Evolutionary conservation across 1,140 invertebrate species (phyloP).

Genomic region (Habropoda laboriosa): DNA sequence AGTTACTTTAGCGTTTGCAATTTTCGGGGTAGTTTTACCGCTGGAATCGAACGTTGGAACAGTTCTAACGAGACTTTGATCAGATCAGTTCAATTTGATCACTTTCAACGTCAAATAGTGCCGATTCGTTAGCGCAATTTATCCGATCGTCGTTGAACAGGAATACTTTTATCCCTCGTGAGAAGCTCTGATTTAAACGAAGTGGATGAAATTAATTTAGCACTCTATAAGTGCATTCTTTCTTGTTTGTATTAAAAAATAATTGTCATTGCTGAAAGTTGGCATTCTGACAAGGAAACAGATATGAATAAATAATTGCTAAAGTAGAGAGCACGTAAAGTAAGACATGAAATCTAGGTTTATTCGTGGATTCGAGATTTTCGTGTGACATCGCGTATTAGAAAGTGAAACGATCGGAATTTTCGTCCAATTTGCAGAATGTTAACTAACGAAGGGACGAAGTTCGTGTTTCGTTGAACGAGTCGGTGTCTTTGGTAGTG

Average conservation of each 20-base stretch:
- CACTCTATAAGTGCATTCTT: too few species aligned
- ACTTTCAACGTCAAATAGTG: neutral
- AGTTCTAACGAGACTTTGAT: neutral
- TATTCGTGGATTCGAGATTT: neutral
- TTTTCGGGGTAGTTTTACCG: too few species aligned
- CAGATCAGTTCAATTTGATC: neutral
- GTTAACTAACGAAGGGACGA: neutral
- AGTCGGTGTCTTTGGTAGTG: slow-evolving; percentile 19
- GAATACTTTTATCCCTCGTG: too few species aligned
- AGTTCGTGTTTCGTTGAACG: slow-evolving; percentile 36
- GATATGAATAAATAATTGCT: too few species aligned
- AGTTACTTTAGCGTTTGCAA: neutral
- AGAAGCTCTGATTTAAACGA: too few species aligned
- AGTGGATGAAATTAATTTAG: too few species aligned
- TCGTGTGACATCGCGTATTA: too few species aligned
- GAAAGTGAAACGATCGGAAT: neutral
- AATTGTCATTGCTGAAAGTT: too few species aligned
- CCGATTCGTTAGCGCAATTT: neutral
- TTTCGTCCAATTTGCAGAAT: slow-evolving; percentile 13
- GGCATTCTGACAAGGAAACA: too few species aligned
- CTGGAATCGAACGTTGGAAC: neutral
- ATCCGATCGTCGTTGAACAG: neutral
- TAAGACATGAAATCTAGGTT: too few species aligned
- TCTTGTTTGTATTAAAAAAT: too few species aligned
- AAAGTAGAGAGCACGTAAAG: too few species aligned